Base-by-base conservation (phyloP, 2,888 invertebrate genomes). In the Seira ritae region DNA sequence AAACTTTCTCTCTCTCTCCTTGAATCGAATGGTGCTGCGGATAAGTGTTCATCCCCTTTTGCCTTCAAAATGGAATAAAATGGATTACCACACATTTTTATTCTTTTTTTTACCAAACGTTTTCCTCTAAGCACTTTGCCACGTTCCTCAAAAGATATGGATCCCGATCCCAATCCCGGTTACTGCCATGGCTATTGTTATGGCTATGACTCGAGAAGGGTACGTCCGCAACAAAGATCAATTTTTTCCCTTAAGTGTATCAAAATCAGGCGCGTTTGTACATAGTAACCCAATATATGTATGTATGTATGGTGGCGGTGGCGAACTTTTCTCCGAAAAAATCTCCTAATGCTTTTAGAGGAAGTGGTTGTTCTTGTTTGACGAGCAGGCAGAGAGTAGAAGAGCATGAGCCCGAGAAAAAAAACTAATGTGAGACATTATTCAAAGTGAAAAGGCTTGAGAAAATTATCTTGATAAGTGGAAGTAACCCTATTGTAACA, bases 391-490 rank as follows among this genome's bases (percentile, higher is more conserved):
- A 8, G 6, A 12, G n/a, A n/a, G n/a, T n/a, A n/a, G n/a, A n/a
- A n/a, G 6, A 42, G 68, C 20, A 55, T 0, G 75, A 50, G 19
- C 70, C 55, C 17, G 50, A 31, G 8, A 31, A 8, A 31, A 31
- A 2, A 37, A 46, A 62, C 3, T 24, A 74, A 74, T 74, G 24
- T 46, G 10, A 15, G 19, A 37, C 46, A 74, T 66, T 74, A 67
- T 46, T 67, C 65, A 74, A 67, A 42, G 42, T 15, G 74, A 65
- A 66, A 73, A 55, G 55, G 55, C 55, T 8, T 8, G 55, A 55
- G 17, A 3, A 55, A 55, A 55, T 55, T 55, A 55, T 55, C 55
- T 55, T 55, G 55, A 55, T 55, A 55, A 55, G 55, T 55, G 55
- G 55, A 55, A 55, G n/a, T 17, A 17, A 12, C 55, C n/a, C 55